Percentiles rank a stretch among this genome's conserved stretches.
These are phyloP conservation scores for Agrilus cyanescens DNA, from an alignment of 2,888 invertebrate species.

Conservation along the genomic window DNA sequence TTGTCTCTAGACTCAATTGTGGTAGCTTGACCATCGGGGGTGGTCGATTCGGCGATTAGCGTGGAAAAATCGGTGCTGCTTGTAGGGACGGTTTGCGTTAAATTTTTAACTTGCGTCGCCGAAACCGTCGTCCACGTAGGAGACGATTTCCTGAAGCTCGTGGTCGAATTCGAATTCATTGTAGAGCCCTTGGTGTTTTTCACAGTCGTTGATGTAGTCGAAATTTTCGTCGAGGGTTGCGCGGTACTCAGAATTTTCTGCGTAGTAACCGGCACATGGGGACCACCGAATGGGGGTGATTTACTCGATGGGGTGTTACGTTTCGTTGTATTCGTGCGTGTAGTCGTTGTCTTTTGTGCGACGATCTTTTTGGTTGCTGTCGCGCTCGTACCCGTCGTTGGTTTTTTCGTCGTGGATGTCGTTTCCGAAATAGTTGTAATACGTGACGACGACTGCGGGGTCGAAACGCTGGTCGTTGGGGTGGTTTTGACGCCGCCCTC, in stretches of 20 bases:
- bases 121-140: slow-evolving; percentile 34
- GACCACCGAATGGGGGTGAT: slow-evolving; percentile 8
- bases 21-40: slow-evolving; percentile 40
- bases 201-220: slow-evolving; percentile 13
- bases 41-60: slow-evolving; percentile 44
- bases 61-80: slow-evolving; percentile 27
- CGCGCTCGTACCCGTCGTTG: slow-evolving; percentile 7
- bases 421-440: neutral
- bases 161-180: slow-evolving; percentile 31
- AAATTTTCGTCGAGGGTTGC: slow-evolving; percentile 22
- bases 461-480: slow-evolving; percentile 4
- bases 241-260: neutral
- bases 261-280: neutral
- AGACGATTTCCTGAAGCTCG: slow-evolving; percentile 34
- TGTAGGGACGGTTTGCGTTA: slow-evolving; percentile 30
- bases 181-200: slow-evolving; percentile 8
- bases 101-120: slow-evolving; percentile 26
- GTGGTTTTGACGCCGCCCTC: slow-evolving; percentile 4
- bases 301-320: slow-evolving; percentile 9
- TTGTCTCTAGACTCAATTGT: slow-evolving; percentile 39
- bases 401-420: slow-evolving; percentile 2
- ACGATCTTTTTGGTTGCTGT: slow-evolving; percentile 1
- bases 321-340: slow-evolving; percentile 8
- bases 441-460: slow-evolving; percentile 6
- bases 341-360: slow-evolving; percentile 7